Conservation (phyloP, 2,888 invertebrate species). For the Parasteatoda lunata region DNA sequence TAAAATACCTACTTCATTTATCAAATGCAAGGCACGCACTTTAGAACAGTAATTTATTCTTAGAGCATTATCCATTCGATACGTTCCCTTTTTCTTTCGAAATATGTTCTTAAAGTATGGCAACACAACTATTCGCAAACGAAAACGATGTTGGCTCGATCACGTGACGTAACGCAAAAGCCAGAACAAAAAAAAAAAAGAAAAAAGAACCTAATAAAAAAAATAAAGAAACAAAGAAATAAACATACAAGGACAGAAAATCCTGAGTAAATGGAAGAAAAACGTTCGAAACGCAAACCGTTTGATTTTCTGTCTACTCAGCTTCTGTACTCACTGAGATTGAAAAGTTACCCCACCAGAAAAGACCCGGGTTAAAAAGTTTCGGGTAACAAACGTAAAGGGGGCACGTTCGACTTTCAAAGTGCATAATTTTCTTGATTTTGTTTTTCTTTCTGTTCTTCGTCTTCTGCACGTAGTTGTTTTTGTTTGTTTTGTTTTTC, state of each 20-base stretch:
- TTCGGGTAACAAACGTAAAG: slow-evolving; percentile 15
- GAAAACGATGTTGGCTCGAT: slow-evolving; percentile 2
- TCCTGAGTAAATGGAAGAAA: slow-evolving; percentile 3
- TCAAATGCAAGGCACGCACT: no score
- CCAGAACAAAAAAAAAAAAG: not conserved
- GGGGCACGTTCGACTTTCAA: not conserved
- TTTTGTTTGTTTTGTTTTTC: not conserved
- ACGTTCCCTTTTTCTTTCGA: no score
- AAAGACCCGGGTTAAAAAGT: slow-evolving; percentile 24
- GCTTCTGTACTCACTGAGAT: slow-evolving; percentile 18
- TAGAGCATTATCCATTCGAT: no score
- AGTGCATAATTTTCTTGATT: slow-evolving; percentile 26
- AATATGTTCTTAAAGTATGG: not conserved
- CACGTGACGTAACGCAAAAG: not conserved
- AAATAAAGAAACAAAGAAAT: not conserved
- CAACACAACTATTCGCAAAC: not conserved
- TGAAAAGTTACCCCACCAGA: slow-evolving; percentile 20
- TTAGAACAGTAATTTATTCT: no score
- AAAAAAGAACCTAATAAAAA: no score
- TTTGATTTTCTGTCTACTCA: slow-evolving; percentile 41
- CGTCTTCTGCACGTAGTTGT: not conserved
- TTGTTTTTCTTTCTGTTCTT: not conserved
- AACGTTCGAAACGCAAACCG: slow-evolving; percentile 5
- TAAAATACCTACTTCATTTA: no score
- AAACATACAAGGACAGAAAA: not conserved